phyloP scores from a whole-genome alignment of 2,113 vertebrate genomes.

The Heliornis fulica region DNA sequence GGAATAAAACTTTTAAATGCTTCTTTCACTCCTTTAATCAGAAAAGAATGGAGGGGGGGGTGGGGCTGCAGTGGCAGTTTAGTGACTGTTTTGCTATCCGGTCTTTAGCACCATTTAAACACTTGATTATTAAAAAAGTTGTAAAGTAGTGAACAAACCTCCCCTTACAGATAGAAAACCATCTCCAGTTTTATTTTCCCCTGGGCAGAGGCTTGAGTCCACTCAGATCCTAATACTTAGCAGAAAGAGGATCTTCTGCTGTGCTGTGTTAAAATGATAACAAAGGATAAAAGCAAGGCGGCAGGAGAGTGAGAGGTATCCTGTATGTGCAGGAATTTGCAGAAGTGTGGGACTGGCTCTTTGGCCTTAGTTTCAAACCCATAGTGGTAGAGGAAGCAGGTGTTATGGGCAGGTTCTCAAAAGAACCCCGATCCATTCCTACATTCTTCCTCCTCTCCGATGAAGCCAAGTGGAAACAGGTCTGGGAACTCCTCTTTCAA shows the following conservation, averaged over 20 bases:
- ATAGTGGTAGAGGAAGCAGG: neutral
- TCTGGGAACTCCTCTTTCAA: neutral
- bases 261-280: neutral
- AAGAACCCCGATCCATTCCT: neutral
- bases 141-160: neutral
- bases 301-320: neutral
- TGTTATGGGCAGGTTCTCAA: neutral
- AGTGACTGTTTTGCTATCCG: neutral
- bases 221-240: neutral
- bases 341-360: neutral
- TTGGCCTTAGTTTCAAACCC: neutral
- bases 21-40: no score
- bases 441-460: neutral
- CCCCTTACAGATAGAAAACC: neutral
- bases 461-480: neutral
- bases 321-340: rapidly evolving
- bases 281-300: neutral
- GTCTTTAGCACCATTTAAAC: neutral
- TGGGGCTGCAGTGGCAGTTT: neutral
- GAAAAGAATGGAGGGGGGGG: neutral
- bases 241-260: neutral
- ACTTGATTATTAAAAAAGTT: neutral
- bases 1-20: no score
- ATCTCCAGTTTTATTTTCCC: neutral
- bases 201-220: neutral